These are phyloP conservation scores for Bruchidius siliquastri DNA, from an alignment of 2,888 invertebrate species.

Conservation along the genomic window DNA sequence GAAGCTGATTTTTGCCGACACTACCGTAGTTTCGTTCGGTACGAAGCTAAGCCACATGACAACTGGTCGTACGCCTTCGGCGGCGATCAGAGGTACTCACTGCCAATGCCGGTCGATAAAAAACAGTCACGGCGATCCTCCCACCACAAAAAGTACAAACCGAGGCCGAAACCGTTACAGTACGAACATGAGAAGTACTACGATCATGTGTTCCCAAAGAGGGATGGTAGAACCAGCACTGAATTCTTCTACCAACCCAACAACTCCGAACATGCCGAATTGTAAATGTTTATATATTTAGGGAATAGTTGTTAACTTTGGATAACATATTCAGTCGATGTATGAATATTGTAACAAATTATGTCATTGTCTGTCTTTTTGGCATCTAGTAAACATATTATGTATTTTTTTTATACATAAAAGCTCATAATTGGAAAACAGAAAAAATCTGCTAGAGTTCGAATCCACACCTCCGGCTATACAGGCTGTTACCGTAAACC, in stretches of 20 bases:
- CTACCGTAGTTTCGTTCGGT: slow-evolving; percentile 42
- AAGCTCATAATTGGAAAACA: too few relatives aligned
- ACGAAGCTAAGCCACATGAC: slow-evolving; percentile 33
- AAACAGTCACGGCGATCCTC: slow-evolving; percentile 7
- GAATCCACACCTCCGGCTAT: too few relatives aligned
- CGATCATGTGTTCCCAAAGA: slow-evolving; percentile 56
- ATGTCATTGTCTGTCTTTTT: too few relatives aligned
- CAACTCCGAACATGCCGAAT: slow-evolving; percentile 44
- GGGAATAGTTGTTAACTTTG: neutral
- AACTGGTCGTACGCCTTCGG: slow-evolving; percentile 36
- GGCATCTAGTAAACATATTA: too few relatives aligned
- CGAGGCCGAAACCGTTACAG: slow-evolving; percentile 57
- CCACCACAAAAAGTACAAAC: neutral
- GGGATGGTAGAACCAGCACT: slow-evolving; percentile 31
- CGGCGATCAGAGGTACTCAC: slow-evolving; percentile 30
- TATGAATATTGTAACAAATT: neutral
- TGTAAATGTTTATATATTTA: slow-evolving; percentile 36
- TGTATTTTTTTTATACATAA: too few relatives aligned
- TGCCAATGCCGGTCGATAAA: slow-evolving; percentile 25
- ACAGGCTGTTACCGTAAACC: too few relatives aligned
- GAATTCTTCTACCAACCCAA: slow-evolving; percentile 42
- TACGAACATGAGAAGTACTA: slow-evolving; percentile 58
- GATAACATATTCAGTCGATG: neutral
- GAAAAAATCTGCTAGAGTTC: too few relatives aligned
- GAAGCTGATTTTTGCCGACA: slow-evolving; percentile 32